These are phyloP conservation scores for Melospiza melodia DNA, from an alignment of 2,113 vertebrate species.

Conservation along the genomic window DNA sequence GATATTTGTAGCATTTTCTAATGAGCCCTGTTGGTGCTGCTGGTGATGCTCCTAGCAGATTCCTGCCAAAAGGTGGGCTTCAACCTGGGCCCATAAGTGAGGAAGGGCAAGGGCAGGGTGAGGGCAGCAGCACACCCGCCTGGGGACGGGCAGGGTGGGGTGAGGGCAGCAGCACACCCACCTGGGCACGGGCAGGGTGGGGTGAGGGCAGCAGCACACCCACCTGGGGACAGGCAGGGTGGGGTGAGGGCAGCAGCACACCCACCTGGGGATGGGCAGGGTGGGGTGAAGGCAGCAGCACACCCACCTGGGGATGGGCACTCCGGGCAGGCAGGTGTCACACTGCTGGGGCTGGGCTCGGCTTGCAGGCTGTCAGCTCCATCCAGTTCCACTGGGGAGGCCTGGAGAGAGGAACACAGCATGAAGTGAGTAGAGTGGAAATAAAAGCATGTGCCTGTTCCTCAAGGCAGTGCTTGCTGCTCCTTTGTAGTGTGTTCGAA, in stretches of 20 bases:
- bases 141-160: neutral
- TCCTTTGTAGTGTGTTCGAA: neutral
- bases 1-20: neutral
- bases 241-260: neutral
- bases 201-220: too few relatives aligned
- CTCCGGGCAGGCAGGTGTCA: neutral
- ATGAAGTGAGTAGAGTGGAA: neutral
- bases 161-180: too few relatives aligned
- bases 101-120: neutral
- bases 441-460: neutral
- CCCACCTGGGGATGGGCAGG: too few relatives aligned
- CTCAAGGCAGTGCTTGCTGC: neutral
- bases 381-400: neutral
- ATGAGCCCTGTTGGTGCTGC: neutral
- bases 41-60: rapidly evolving
- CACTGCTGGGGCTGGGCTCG: neutral
- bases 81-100: rapidly evolving
- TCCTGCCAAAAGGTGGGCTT: neutral
- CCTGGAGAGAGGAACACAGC: slow-evolving; percentile 18
- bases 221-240: neutral
- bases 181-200: neutral
- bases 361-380: neutral
- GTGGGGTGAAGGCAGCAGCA: neutral
- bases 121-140: neutral
- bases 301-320: neutral